Base-by-base conservation (phyloP, 2,113 vertebrate genomes). In the Phalacrocorax pelagicus region DNA sequence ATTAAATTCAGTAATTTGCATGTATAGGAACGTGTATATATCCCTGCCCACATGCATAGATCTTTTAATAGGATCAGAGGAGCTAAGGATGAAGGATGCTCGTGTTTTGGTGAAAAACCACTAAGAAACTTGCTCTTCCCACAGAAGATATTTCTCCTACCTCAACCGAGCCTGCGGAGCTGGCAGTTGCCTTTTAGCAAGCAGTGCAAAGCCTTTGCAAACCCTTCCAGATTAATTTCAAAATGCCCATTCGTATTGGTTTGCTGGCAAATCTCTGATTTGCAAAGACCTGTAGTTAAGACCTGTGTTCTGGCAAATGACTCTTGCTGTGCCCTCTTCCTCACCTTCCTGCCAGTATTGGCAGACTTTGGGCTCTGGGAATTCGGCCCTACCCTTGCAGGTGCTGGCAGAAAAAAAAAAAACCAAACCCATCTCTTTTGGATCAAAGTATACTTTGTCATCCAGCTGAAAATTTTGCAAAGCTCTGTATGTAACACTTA, bases 11-110 rank as follows among this genome's bases (percentile, higher is more conserved):
- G 5, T 47, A n/a, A 23, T 46, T 46, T 57, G 24, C 11, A 12
- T 8, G 2, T 59, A 14, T 32, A 40, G 52, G 44, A 71, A 51
- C 34, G 47, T 1, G 5, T 63, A 3, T 44, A 15, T 63, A 61
- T 3, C 29, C 42, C 40, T 94, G 22, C 51, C 11, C 26, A 18
- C 0, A 0, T 69, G 22, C 27, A 12, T 1, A 71, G 21, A 24
- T 81, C 23, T 1, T 89, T 86, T 75, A n/a, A 13, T 40, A 52
- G 40, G 44, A 61, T 72, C 34, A 81, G 52, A 71, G 65, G 32
- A 90, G 13, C 27, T 46, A 36, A 73, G 11, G 15, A 2, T 52
- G 24, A 47, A 88, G 34, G 8, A 47, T 71, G 58, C 11, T 65
- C 0, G 1, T 12, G 6, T 44, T 75, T 69, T 29, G 67, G 29